Conservation (phyloP, 2,113 vertebrate species). For the Lota lota region DNA sequence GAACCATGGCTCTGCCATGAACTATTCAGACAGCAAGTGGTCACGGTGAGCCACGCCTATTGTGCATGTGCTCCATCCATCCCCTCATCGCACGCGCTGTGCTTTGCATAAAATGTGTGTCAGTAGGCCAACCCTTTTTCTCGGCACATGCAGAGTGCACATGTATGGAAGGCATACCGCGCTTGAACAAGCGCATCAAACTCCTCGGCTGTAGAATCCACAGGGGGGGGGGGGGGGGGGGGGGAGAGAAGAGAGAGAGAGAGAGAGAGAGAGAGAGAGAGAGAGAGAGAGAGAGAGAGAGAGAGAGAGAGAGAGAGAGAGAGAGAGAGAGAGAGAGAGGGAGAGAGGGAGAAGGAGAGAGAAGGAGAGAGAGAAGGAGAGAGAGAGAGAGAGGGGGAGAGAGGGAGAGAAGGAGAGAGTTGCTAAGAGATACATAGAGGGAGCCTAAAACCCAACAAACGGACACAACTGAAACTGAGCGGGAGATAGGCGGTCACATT, state of each 20-base stretch:
- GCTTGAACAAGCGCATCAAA: constrained; percentile 56
- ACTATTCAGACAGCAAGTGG: constrained; percentile 43
- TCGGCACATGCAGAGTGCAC: constrained; percentile 74
- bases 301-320: no score
- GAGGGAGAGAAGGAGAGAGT: constrained; percentile 11
- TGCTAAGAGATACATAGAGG: neutral
- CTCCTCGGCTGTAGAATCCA: constrained; percentile 52
- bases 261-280: no score
- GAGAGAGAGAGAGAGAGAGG: no score
- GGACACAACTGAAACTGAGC: constrained; percentile 56
- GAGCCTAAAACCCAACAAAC: constrained; percentile 46
- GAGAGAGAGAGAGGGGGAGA: no score
- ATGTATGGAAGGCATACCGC: constrained; percentile 60
- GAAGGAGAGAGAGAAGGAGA: no score
- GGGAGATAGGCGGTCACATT: constrained; percentile 63
- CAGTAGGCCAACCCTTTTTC: constrained; percentile 73
- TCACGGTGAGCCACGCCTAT: constrained; percentile 78
- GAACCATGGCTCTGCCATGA: constrained; percentile 15
- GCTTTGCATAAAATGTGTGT: constrained; percentile 82
- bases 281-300: no score
- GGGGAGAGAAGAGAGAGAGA: no score
- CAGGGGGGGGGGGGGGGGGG: neutral
- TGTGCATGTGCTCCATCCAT: constrained; percentile 67
- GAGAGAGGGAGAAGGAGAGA: no score
- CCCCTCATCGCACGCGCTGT: constrained; percentile 48